Conservation (phyloP, 2,797 vertebrate species). For the Allobates femoralis region DNA sequence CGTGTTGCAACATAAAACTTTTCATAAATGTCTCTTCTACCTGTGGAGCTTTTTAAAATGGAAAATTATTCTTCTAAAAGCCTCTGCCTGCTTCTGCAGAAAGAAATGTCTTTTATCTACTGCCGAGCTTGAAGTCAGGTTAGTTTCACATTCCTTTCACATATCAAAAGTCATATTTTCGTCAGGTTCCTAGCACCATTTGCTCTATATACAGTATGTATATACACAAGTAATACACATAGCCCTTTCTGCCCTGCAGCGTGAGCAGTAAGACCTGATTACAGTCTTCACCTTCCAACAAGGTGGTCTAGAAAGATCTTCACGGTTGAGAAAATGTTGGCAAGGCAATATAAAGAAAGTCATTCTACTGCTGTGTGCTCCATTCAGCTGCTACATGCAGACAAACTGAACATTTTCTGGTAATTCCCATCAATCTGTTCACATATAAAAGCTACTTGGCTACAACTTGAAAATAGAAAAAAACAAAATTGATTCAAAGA, state of each 20-base stretch:
- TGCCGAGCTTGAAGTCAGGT: constrained; percentile 35
- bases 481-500: constrained; percentile 4
- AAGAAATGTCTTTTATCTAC: constrained; percentile 51
- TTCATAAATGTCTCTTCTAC: background rate
- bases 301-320: constrained; percentile 69
- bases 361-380: constrained; percentile 67
- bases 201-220: constrained; percentile 41
- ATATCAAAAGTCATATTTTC: constrained; percentile 51
- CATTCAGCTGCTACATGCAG: constrained; percentile 40
- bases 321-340: constrained; percentile 67
- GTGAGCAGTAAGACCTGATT: constrained; percentile 36
- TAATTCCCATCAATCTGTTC: constrained; percentile 35
- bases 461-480: background rate
- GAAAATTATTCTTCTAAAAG: constrained; percentile 37
- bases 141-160: constrained; percentile 53
- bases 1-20: constrained; percentile 4
- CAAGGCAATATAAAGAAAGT: constrained; percentile 63
- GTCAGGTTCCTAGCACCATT: constrained; percentile 36
- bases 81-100: constrained; percentile 13
- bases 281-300: constrained; percentile 65
- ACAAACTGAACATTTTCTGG: constrained; percentile 19
- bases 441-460: background rate
- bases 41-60: constrained; percentile 28
- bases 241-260: constrained; percentile 43
- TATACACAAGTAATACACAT: constrained; percentile 35